phyloP scores from a whole-genome alignment of 2,888 invertebrate genomes.

The Acronicta aceris region DNA sequence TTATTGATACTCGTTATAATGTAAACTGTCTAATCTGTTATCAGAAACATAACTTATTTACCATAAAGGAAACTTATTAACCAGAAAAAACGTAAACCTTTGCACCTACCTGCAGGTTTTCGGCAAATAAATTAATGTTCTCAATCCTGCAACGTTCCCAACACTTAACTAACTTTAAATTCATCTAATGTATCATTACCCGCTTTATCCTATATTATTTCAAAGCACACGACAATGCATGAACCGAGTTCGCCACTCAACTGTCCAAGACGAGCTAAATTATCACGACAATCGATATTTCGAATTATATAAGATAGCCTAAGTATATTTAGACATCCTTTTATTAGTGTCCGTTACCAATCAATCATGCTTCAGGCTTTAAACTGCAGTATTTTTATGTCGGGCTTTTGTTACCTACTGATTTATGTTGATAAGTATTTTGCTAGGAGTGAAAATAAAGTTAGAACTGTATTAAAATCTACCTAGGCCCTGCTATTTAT shows the following conservation, averaged over 20 bases:
- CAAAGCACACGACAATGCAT: neutral
- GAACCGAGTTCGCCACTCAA: neutral
- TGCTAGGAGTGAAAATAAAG: no score
- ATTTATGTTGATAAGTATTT: no score
- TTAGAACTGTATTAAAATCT: no score
- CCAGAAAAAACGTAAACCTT: no score
- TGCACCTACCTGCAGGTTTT: neutral
- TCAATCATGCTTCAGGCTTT: no score
- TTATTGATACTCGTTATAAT: no score
- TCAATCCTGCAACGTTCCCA: neutral
- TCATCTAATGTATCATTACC: neutral
- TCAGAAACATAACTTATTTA: no score
- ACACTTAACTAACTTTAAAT: neutral
- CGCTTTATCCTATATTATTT: neutral
- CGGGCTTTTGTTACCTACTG: no score
- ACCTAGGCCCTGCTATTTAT: no score
- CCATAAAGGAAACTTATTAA: no score
- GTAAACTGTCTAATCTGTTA: no score
- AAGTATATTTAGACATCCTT: neutral
- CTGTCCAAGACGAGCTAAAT: neutral
- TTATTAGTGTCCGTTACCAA: neutral
- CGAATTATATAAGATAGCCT: neutral
- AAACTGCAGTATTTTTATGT: no score
- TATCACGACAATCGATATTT: neutral
- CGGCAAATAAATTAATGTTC: neutral